Evolutionary conservation across 1,140 invertebrate genomes (phyloP).

Genomic region (Drosophila funebris): DNA sequence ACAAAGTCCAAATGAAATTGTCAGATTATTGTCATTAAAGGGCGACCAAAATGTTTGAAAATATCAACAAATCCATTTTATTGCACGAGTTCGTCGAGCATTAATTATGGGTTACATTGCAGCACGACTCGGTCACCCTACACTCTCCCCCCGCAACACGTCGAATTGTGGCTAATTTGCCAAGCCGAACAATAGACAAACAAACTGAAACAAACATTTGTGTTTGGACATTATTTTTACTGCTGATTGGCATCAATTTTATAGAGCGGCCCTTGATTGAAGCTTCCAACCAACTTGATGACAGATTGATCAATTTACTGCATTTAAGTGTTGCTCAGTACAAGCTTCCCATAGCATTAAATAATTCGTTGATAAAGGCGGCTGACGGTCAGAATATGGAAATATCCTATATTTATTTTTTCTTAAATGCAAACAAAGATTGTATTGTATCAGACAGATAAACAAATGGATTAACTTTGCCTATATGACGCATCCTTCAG

Average conservation of each 20-base stretch:
- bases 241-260: constrained; percentile 15
- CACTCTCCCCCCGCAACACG: not conserved
- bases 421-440: too few relatives aligned
- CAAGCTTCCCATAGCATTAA: too few relatives aligned
- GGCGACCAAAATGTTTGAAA: constrained; percentile 43
- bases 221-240: constrained; percentile 3
- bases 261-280: not conserved
- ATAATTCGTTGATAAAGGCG: too few relatives aligned
- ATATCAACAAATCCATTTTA: constrained; percentile 67
- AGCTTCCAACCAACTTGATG: not conserved
- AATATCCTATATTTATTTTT: too few relatives aligned
- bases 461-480: too few relatives aligned
- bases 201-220: constrained; percentile 6
- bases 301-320: not conserved
- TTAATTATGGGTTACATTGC: constrained; percentile 55
- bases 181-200: constrained; percentile 22
- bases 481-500: too few relatives aligned
- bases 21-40: constrained; percentile 33
- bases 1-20: constrained; percentile 32
- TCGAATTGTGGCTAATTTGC: constrained; percentile 43
- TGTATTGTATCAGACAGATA: too few relatives aligned
- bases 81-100: constrained; percentile 26
- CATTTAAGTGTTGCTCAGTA: not conserved
- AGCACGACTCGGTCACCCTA: not conserved
- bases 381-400: too few relatives aligned